These are phyloP conservation scores for Achroia grisella DNA, from an alignment of 1,140 invertebrate species.

Conservation along the genomic window DNA sequence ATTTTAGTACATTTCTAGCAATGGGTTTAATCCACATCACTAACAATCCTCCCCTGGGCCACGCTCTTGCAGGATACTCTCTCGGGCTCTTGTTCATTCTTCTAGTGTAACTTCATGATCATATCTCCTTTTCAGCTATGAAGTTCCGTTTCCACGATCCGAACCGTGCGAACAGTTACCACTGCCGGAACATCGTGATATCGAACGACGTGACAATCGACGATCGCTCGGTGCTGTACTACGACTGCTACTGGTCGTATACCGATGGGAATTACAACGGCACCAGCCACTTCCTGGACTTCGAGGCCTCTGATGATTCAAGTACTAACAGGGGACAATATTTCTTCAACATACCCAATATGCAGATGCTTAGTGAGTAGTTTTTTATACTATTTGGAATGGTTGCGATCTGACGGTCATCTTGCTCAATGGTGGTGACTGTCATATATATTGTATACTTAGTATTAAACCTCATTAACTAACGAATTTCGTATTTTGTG, in stretches of 20 bases:
- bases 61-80: too few species aligned
- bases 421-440: too few species aligned
- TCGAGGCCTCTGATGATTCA: slow-evolving; percentile 45
- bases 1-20: too few species aligned
- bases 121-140: too few species aligned
- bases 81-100: too few species aligned
- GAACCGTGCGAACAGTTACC: slow-evolving; percentile 28
- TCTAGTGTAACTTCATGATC: too few species aligned
- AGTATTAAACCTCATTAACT: too few species aligned
- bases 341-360: slow-evolving; percentile 57
- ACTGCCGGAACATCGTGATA: slow-evolving; percentile 57
- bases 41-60: too few species aligned
- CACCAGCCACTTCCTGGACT: slow-evolving; percentile 47
- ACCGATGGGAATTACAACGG: slow-evolving; percentile 34
- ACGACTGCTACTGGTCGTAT: slow-evolving; percentile 57
- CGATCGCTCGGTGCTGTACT: slow-evolving; percentile 57
- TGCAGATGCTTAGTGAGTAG: slow-evolving; percentile 53
- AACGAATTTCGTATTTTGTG: too few species aligned
- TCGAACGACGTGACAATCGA: slow-evolving; percentile 48
- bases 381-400: slow-evolving; percentile 1
- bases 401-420: too few species aligned
- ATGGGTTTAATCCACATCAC: too few species aligned
- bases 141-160: slow-evolving; percentile 53
- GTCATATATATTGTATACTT: too few species aligned
- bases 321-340: slow-evolving; percentile 48